These are phyloP conservation scores for Acridotheres tristis DNA, from an alignment of 2,797 vertebrate genomes.

Conservation along the genomic window DNA sequence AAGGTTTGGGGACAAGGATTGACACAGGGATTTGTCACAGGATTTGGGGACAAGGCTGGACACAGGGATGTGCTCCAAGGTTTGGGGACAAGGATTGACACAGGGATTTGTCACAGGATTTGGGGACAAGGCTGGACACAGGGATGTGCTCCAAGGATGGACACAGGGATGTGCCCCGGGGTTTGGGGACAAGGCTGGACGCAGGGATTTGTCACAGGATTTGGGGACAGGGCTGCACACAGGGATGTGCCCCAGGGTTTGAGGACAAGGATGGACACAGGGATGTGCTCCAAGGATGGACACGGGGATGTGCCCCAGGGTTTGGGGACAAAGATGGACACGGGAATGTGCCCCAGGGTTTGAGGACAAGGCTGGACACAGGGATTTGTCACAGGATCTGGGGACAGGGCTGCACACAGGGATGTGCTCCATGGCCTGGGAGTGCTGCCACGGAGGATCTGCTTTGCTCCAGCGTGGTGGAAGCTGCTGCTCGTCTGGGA, in stretches of 20 bases:
- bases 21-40: no score
- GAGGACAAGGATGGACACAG: not conserved
- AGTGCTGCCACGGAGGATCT: not conserved
- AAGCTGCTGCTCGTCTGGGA: not conserved
- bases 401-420: not conserved
- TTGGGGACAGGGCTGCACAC: no score
- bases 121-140: not conserved
- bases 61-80: accelerated
- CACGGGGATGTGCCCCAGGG: accelerated
- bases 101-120: accelerated
- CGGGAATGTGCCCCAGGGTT: accelerated
- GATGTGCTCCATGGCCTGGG: not conserved
- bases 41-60: not conserved
- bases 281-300: not conserved
- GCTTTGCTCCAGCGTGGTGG: not conserved
- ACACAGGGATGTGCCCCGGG: accelerated
- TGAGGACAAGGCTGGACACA: not conserved
- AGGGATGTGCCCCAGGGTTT: accelerated
- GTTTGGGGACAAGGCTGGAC: accelerated
- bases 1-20: no score
- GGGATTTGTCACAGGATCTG: no score
- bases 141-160: not conserved
- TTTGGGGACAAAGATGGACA: not conserved
- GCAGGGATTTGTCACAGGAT: no score
- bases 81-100: not conserved